Percentiles rank a stretch among this genome's conserved stretches.
These are phyloP conservation scores for Aphaenogaster ashmeadi DNA, from an alignment of 1,140 invertebrate genomes.

Conservation along the genomic window DNA sequence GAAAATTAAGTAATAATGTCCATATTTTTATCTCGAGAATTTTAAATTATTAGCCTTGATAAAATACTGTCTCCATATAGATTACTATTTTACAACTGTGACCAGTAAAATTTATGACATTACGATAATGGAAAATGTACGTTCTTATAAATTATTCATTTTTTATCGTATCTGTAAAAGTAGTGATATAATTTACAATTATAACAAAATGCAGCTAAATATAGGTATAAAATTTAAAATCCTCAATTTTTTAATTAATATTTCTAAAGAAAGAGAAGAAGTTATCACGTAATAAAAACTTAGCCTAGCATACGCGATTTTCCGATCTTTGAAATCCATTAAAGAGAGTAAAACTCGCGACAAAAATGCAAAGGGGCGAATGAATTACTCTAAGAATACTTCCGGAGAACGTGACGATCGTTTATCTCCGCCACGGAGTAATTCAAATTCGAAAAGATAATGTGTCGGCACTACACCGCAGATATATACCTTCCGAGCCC, in stretches of 20 bases:
- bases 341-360: neutral
- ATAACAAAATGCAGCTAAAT: neutral
- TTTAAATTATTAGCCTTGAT: slow-evolving; percentile 1
- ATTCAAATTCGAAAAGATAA: slow-evolving; percentile 85
- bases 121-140: slow-evolving; percentile 20
- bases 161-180: slow-evolving; percentile 4
- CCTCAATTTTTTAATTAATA: neutral
- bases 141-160: slow-evolving; percentile 31
- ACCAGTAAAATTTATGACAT: slow-evolving; percentile 14
- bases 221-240: neutral
- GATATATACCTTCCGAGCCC: slow-evolving; percentile 65
- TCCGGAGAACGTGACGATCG: slow-evolving; percentile 23
- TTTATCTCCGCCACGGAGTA: slow-evolving; percentile 67
- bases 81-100: neutral
- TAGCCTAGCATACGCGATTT: neutral
- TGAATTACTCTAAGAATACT: neutral
- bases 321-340: neutral
- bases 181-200: slow-evolving; percentile 26
- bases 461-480: slow-evolving; percentile 76
- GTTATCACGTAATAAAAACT: neutral
- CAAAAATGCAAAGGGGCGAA: neutral
- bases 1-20: slow-evolving; percentile 14
- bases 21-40: neutral
- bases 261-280: neutral
- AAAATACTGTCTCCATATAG: neutral